A percentile compares a stretch with the other conserved stretches of the same genome.
Evolutionary conservation across 2,113 vertebrate genomes (phyloP).

Genomic region (Nycticryphes semicollaris): DNA sequence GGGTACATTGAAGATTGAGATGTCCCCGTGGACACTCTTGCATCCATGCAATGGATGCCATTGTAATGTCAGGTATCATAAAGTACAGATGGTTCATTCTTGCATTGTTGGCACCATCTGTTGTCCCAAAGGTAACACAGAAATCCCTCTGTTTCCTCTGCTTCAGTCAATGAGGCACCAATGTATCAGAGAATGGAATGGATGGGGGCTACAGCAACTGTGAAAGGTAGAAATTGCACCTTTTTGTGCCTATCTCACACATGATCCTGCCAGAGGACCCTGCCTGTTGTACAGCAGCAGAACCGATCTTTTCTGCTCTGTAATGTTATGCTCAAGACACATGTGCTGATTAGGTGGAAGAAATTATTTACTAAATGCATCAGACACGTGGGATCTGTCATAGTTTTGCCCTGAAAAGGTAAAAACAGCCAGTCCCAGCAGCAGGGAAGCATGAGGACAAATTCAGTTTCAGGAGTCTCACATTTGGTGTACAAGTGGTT

Average conservation of each 20-base stretch:
- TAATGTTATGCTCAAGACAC: background rate
- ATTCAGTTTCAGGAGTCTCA: background rate
- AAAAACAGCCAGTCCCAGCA: background rate
- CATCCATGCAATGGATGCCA: background rate
- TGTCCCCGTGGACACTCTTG: background rate
- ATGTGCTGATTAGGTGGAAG: background rate
- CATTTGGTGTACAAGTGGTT: background rate
- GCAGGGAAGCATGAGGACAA: background rate
- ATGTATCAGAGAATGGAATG: background rate
- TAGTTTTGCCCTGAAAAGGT: background rate
- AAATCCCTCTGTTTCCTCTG: background rate
- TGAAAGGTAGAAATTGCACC: background rate
- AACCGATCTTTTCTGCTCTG: background rate
- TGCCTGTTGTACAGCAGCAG: background rate
- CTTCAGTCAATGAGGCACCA: background rate
- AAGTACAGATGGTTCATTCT: background rate
- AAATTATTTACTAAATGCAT: background rate
- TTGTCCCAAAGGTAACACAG: background rate
- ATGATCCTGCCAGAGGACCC: background rate
- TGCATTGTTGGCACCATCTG: background rate
- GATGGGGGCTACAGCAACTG: background rate
- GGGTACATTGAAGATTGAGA: background rate
- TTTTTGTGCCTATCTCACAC: background rate
- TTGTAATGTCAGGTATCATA: background rate
- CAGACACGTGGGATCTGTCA: background rate